Conservation (phyloP, 2,113 vertebrate species). For the Bagarius yarrelli region DNA sequence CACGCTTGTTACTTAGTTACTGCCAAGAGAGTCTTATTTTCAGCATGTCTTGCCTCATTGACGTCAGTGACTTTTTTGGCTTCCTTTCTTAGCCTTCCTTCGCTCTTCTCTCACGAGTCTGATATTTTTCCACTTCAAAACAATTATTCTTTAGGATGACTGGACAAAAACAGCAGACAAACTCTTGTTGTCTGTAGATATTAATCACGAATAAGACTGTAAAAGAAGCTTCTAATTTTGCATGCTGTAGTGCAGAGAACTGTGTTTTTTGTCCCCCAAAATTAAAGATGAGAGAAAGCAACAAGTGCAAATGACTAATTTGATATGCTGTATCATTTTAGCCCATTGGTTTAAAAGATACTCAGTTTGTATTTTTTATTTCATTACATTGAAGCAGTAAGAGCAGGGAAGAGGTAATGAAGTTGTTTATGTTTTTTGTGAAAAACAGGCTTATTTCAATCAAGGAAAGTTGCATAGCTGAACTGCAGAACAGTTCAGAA, state of each 20-base stretch:
- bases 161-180: conserved; percentile 54
- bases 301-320: conserved; percentile 37
- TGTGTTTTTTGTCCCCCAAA: conserved; percentile 33
- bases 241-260: conserved; percentile 55
- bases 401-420: not conserved
- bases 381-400: not conserved
- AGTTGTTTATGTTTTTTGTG: not conserved
- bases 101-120: conserved; percentile 47
- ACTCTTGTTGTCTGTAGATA: conserved; percentile 53
- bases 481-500: not conserved
- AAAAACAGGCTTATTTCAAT: not conserved
- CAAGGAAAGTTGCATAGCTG: too few species aligned
- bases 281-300: conserved; percentile 32
- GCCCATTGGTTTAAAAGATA: conserved; percentile 13
- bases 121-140: conserved; percentile 58
- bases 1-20: conserved; percentile 74
- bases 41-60: conserved; percentile 65
- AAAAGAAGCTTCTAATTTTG: conserved; percentile 58
- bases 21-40: conserved; percentile 66
- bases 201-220: conserved; percentile 52
- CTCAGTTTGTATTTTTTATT: not conserved
- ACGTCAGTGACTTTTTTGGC: conserved; percentile 60
- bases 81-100: conserved; percentile 33
- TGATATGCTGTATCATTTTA: conserved; percentile 15
- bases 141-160: conserved; percentile 51